These are phyloP conservation scores for Leptarthrus brevirostris DNA, from an alignment of 2,888 invertebrate species.

Conservation along the genomic window DNA sequence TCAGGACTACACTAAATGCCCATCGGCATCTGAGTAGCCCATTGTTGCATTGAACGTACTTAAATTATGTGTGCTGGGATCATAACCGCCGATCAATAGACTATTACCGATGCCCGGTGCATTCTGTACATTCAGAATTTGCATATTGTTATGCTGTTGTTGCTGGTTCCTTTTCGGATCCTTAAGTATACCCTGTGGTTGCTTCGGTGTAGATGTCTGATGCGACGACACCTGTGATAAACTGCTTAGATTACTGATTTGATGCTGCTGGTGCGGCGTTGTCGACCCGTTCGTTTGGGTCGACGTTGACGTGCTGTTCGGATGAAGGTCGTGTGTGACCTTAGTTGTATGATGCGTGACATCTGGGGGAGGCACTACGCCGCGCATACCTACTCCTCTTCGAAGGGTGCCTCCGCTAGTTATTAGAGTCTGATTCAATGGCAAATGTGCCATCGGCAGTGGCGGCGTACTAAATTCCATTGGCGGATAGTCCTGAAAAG, in stretches of 20 bases:
- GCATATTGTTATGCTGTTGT: slow-evolving; percentile 67
- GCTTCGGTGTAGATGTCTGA: slow-evolving; percentile 66
- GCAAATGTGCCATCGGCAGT: slow-evolving; percentile 63
- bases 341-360: slow-evolving; percentile 66
- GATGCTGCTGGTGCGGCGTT: slow-evolving; percentile 54
- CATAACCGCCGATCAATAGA: slow-evolving; percentile 61
- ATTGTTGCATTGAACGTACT: slow-evolving; percentile 66
- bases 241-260: slow-evolving; percentile 57
- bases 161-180: slow-evolving; percentile 73
- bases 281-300: slow-evolving; percentile 64
- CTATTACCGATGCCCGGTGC: slow-evolving; percentile 66
- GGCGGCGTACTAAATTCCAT: slow-evolving; percentile 64
- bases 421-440: slow-evolving; percentile 57
- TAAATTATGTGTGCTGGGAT: slow-evolving; percentile 63
- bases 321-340: slow-evolving; percentile 63
- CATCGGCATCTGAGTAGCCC: slow-evolving; percentile 67
- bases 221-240: slow-evolving; percentile 57
- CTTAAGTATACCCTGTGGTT: slow-evolving; percentile 74
- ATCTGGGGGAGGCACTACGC: slow-evolving; percentile 65
- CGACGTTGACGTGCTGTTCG: slow-evolving; percentile 63
- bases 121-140: slow-evolving; percentile 73
- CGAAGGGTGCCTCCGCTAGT: slow-evolving; percentile 62
- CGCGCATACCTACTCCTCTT: slow-evolving; percentile 60
- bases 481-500: slow-evolving; percentile 65
- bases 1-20: slow-evolving; percentile 66